Evolutionary conservation across 2,888 invertebrate genomes (phyloP), one percentile per base, ranked within the genome.

Genomic region (Phasia obesa): DNA sequence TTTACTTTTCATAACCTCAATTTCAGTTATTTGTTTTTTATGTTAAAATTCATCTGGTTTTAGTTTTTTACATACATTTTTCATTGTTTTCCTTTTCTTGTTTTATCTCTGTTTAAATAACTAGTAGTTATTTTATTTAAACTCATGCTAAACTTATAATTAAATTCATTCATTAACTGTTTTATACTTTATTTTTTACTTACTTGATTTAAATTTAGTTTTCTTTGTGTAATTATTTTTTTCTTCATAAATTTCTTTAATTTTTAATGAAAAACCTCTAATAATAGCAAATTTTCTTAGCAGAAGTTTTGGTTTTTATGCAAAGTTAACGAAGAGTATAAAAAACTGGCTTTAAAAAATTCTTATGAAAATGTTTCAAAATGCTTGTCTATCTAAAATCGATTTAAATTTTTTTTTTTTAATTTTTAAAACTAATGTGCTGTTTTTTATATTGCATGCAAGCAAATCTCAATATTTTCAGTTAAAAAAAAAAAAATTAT

Each of bases 91-190:
- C 49, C 49, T 27, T 53, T 25, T 25, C 47, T 19, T 27, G 4
- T 19, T 38, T 23, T 17, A 1, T 47, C 6, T 47, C 35, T 42
- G 21, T 64, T 19, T 53, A 59, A 27, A 49, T n/a, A 59, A 60
- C 23, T 71, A 19, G 51, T 60, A 62, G 51, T 59, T 73, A 74
- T 67, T 65, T 64, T 23, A 47, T 75, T 49, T 17, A 53, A n/a
- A 69, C 69, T 70, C 65, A 70, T 75, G 70, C 69, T 69, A 70
- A 59, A 59, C 69, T 64, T 75, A 64, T 55, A 64, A 44, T 65
- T 70, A 76, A 71, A 62, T 59, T 60, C 69, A 79, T 79, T 74
- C 60, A 55, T 31, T 3, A 31, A 35, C 3, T 35, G 11, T 31
- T 31, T 2, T 31, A 31, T 7, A 59, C 25, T 55, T 57, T n/a